Conservation (phyloP, 2,797 vertebrate species). For the Carcharodon carcharias region DNA sequence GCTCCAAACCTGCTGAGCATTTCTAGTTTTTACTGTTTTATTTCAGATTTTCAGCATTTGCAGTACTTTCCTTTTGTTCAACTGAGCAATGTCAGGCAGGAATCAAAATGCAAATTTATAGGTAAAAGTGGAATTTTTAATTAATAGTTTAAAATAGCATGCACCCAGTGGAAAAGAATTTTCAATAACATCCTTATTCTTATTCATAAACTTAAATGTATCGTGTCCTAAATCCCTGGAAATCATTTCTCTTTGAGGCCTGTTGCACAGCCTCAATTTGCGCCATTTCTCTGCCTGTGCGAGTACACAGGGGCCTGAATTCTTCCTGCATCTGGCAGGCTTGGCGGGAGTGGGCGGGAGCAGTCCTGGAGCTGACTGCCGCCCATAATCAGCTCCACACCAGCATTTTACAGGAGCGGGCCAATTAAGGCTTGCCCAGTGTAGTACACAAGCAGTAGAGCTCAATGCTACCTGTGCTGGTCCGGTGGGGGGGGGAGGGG, state of each 20-base stretch:
- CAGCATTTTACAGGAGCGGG: no score
- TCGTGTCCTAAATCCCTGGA: background rate
- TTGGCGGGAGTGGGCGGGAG: no score
- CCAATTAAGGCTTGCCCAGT: no score
- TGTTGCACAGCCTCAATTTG: background rate
- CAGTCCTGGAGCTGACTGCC: no score
- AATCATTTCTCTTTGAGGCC: background rate
- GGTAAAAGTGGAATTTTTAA: background rate
- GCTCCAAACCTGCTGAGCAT: no score
- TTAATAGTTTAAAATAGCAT: background rate
- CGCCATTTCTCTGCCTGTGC: background rate
- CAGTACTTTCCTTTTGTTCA: background rate
- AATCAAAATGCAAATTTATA: background rate
- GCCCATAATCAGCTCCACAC: no score
- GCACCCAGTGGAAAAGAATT: background rate
- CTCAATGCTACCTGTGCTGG: no score
- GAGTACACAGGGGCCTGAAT: background rate
- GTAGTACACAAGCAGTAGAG: no score
- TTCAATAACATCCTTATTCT: background rate
- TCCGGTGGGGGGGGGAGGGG: no score
- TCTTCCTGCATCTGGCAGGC: no score
- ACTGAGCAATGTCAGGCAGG: background rate
- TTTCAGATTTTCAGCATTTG: background rate
- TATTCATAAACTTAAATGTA: background rate
- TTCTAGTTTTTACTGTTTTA: no score